Conservation (phyloP, 92 coral and sea anemone genomes). For the Porites cylindrica region DNA sequence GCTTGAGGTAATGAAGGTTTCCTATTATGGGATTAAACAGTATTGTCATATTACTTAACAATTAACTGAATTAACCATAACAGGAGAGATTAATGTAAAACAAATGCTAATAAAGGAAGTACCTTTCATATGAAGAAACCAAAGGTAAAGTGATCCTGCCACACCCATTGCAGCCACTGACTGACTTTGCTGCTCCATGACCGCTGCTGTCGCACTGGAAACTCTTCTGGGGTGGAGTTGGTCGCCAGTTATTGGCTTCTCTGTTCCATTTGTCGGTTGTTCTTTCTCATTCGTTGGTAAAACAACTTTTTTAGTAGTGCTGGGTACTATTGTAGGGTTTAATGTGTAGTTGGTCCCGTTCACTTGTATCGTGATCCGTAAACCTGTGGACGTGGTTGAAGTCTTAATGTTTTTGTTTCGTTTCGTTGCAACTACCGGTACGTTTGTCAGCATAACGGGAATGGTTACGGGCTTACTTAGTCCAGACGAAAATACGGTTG, state of each 20-base stretch:
- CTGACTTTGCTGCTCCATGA: conserved; percentile 58
- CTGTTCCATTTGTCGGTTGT: neutral
- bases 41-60: too few species aligned
- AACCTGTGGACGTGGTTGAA: conserved; percentile 50
- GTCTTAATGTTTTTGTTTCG: conserved; percentile 33
- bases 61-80: too few species aligned
- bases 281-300: neutral
- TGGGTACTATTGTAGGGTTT: conserved; percentile 7
- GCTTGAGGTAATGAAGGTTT: too few species aligned
- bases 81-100: too few species aligned
- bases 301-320: neutral
- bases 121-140: conserved; percentile 84
- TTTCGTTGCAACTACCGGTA: conserved; percentile 3
- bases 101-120: neutral
- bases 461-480: conserved; percentile 2
- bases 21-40: too few species aligned
- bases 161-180: conserved; percentile 52
- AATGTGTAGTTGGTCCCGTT: conserved; percentile 28
- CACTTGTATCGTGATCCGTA: conserved; percentile 32
- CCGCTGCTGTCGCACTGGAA: conserved; percentile 33
- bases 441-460: conserved; percentile 21
- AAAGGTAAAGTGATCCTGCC: conserved; percentile 70
- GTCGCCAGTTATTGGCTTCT: neutral
- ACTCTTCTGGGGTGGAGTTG: neutral
- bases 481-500: conserved; percentile 14